phyloP scores from a whole-genome alignment of 30 jellyfish, hydroid and myxozoan species.

The Catostylus mosaicus region DNA sequence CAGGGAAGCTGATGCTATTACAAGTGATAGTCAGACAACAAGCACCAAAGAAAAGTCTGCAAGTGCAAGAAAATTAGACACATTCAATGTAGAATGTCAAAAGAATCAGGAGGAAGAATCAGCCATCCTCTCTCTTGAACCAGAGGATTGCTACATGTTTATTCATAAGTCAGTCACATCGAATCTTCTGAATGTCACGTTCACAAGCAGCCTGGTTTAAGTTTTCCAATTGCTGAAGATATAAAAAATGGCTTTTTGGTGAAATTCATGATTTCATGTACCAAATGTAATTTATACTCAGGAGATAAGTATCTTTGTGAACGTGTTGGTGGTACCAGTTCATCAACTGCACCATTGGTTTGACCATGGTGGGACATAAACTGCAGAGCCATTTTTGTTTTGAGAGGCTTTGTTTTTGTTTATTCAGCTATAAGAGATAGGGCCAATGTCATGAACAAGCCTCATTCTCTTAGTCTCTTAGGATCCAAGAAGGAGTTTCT shows the following conservation, averaged over 20 bases:
- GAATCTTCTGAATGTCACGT: background rate
- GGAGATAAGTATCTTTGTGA: background rate
- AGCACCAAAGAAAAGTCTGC: constrained; percentile 6
- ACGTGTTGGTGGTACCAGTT: constrained; percentile 32
- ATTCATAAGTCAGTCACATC: background rate
- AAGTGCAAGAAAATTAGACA: constrained; percentile 6
- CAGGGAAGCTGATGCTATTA: background rate
- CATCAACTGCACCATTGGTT: background rate
- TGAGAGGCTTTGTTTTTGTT: constrained; percentile 49
- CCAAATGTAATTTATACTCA: background rate
- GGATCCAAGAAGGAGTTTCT: constrained; percentile 21
- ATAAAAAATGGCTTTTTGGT: background rate
- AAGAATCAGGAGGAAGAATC: background rate
- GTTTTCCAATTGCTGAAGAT: background rate
- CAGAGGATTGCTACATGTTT: constrained; percentile 9
- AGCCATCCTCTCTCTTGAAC: background rate
- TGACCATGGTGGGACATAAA: constrained; percentile 25
- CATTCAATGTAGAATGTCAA: background rate
- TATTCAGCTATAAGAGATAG: constrained; percentile 30
- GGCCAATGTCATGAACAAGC: constrained; percentile 51
- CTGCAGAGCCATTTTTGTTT: constrained; percentile 28
- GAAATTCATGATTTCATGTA: background rate
- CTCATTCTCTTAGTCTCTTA: constrained; percentile 1
- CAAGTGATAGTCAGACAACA: background rate
- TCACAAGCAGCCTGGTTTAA: background rate